These are phyloP conservation scores for Drosophila tsacasi DNA, from an alignment of 1,140 invertebrate species.

Conservation along the genomic window DNA sequence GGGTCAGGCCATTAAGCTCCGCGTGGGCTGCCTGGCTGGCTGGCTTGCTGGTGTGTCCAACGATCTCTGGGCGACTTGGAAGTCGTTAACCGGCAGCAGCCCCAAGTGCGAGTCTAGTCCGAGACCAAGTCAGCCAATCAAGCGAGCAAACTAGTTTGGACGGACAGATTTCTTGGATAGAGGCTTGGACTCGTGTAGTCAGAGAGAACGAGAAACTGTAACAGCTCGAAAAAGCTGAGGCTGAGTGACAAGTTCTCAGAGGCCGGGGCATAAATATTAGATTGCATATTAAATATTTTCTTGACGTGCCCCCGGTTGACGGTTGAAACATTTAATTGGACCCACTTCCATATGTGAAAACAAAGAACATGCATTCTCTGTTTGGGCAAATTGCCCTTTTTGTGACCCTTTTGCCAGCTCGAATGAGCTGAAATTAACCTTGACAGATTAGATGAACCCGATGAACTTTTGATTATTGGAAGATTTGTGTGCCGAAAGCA, in stretches of 20 bases:
- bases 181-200: background rate
- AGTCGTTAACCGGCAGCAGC: constrained; percentile 72
- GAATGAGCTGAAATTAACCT: constrained; percentile 63
- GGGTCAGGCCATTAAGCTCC: constrained; percentile 63
- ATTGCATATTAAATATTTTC: constrained; percentile 46
- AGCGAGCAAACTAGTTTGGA: constrained; percentile 74
- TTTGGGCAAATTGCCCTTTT: constrained; percentile 9
- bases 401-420: constrained; percentile 37
- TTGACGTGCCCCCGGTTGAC: constrained; percentile 10
- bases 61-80: constrained; percentile 56
- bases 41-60: constrained; percentile 10
- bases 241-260: constrained; percentile 67
- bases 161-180: constrained; percentile 44
- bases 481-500: constrained; percentile 44
- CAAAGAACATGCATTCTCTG: constrained; percentile 28
- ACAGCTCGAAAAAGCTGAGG: constrained; percentile 48
- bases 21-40: constrained; percentile 54
- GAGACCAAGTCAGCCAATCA: constrained; percentile 57
- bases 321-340: constrained; percentile 37
- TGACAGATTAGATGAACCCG: constrained; percentile 58
- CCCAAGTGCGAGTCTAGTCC: background rate
- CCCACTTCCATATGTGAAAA: constrained; percentile 1
- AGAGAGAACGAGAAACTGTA: constrained; percentile 54
- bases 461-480: constrained; percentile 29
- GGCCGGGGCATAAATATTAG: constrained; percentile 37